Conservation (phyloP, 2,888 invertebrate genomes). For the Sarcophaga variegata region DNA sequence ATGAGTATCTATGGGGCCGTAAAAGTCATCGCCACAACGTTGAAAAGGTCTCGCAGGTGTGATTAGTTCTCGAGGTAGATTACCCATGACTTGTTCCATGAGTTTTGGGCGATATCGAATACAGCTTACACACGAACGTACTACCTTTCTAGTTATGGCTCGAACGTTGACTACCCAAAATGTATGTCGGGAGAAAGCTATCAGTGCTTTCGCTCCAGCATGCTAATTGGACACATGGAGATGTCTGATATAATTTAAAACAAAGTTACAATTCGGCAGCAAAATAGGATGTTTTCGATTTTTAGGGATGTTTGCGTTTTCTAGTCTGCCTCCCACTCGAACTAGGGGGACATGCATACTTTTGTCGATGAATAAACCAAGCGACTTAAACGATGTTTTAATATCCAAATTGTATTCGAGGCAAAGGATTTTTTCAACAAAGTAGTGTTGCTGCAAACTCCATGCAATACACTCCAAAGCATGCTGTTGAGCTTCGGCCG, state of each 20-base stretch:
- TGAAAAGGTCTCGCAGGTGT: background rate
- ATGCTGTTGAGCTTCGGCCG: background rate
- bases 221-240: conserved; percentile 49
- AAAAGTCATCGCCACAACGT: conserved; percentile 56
- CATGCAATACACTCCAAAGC: background rate
- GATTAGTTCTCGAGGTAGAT: conserved; percentile 16
- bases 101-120: conserved; percentile 31
- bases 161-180: conserved; percentile 48
- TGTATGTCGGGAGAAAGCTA: conserved; percentile 33
- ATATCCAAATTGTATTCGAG: background rate
- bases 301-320: too few relatives aligned
- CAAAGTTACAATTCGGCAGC: conserved; percentile 27
- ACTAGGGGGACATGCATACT: background rate
- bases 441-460: background rate
- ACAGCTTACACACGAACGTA: background rate
- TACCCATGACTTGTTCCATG: conserved; percentile 8
- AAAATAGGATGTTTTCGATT: conserved; percentile 15
- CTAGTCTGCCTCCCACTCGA: conserved; percentile 39
- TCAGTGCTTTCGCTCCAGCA: conserved; percentile 56
- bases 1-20: conserved; percentile 41
- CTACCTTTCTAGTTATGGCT: conserved; percentile 6
- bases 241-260: conserved; percentile 40
- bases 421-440: background rate
- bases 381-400: background rate
- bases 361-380: background rate